Evolutionary conservation across 1,140 invertebrate genomes (phyloP).

Genomic region (Eumaeus atala): DNA sequence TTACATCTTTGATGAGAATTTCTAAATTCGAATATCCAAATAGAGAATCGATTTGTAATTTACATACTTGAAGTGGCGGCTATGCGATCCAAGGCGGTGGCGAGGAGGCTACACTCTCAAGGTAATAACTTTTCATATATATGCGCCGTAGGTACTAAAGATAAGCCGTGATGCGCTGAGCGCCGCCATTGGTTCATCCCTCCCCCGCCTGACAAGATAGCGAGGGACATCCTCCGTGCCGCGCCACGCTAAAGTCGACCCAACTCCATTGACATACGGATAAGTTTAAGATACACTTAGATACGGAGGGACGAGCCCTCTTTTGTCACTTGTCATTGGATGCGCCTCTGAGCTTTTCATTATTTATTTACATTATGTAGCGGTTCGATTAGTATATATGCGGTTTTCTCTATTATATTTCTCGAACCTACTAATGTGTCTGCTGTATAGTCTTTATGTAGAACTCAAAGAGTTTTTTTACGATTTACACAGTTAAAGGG

Average conservation of each 20-base stretch:
- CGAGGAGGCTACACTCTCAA: conserved; percentile 54
- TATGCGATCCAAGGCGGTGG: conserved; percentile 75
- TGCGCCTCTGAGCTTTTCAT: conserved; percentile 59
- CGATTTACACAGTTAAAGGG: too few relatives aligned
- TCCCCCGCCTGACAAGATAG: conserved; percentile 72
- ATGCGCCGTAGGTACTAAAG: conserved; percentile 54
- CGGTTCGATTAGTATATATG: conserved; percentile 10
- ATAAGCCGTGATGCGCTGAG: conserved; percentile 59
- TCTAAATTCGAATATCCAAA: conserved; percentile 27
- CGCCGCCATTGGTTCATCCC: conserved; percentile 52
- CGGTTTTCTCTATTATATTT: background rate
- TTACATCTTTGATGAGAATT: background rate
- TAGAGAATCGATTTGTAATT: conserved; percentile 59
- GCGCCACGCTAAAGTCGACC: conserved; percentile 22
- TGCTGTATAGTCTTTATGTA: background rate
- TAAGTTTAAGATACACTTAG: conserved; percentile 27
- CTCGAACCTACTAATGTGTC: background rate
- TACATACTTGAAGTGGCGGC: conserved; percentile 40
- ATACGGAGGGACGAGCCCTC: conserved; percentile 63
- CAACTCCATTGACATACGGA: conserved; percentile 28
- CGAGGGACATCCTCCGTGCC: conserved; percentile 58
- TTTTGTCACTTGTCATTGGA: conserved; percentile 70
- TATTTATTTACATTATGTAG: conserved; percentile 61
- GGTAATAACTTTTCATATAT: conserved; percentile 18
- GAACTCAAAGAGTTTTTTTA: too few relatives aligned